phyloP scores from a whole-genome alignment of 2,888 invertebrate genomes.

The Polymixis flavicincta region DNA sequence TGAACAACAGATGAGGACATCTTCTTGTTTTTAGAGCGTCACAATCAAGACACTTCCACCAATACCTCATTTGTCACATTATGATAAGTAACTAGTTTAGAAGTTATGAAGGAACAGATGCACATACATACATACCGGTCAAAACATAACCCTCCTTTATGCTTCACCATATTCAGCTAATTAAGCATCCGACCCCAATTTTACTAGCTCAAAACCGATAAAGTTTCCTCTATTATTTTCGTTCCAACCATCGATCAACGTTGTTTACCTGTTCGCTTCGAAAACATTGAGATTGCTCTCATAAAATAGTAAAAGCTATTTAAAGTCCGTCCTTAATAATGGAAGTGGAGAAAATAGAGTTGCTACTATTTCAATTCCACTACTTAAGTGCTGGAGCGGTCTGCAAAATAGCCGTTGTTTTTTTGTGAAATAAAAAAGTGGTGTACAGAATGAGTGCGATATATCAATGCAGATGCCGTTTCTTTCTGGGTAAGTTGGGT shows the following conservation, averaged over 20 bases:
- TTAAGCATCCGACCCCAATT: slow-evolving; percentile 8
- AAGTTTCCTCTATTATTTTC: slow-evolving; percentile 31
- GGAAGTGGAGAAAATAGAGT: slow-evolving; percentile 51
- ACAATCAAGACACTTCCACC: too few species aligned
- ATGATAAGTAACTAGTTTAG: too few species aligned
- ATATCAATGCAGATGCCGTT: slow-evolving; percentile 44
- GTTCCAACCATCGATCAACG: slow-evolving; percentile 37
- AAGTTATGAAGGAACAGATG: too few species aligned
- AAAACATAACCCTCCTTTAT: too few species aligned
- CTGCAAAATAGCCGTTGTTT: slow-evolving; percentile 48
- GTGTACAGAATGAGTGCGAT: slow-evolving; percentile 51
- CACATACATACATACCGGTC: too few species aligned
- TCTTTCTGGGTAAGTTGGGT: slow-evolving; percentile 42
- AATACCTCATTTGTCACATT: too few species aligned
- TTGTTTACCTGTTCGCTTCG: slow-evolving; percentile 51
- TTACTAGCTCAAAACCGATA: slow-evolving; percentile 11
- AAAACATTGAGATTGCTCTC: slow-evolving; percentile 51
- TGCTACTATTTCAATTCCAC: slow-evolving; percentile 58
- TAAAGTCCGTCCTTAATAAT: slow-evolving; percentile 36
- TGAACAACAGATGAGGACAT: too few species aligned
- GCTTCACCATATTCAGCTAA: too few species aligned
- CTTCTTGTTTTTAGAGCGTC: too few species aligned
- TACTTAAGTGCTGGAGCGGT: slow-evolving; percentile 59
- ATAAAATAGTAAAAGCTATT: slow-evolving; percentile 34
- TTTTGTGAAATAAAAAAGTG: slow-evolving; percentile 31